Evolutionary conservation across 2,797 vertebrate species (phyloP).

Genomic region (Silurus aristotelis): DNA sequence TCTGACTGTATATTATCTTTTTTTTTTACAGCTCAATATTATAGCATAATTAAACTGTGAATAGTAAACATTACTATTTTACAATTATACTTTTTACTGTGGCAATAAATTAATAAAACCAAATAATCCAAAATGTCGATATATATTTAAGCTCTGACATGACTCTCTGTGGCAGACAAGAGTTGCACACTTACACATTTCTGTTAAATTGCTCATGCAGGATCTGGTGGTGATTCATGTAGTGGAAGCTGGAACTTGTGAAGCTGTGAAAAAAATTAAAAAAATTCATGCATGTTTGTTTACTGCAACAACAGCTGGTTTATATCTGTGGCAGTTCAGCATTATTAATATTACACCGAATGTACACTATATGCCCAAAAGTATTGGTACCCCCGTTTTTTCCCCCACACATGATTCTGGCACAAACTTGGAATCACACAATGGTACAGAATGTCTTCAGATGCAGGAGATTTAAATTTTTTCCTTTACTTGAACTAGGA

Average conservation of each 20-base stretch:
- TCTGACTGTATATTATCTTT: not conserved
- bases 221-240: not conserved
- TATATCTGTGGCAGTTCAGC: not conserved
- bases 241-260: not conserved
- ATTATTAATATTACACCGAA: not conserved
- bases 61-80: slow-evolving; percentile 99
- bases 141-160: slow-evolving; percentile 37
- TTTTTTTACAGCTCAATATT: slow-evolving; percentile 67
- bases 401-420: too few species aligned
- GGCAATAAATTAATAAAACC: slow-evolving; percentile 69
- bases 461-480: too few species aligned
- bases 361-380: not conserved
- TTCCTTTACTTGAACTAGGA: too few species aligned
- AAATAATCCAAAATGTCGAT: slow-evolving; percentile 64
- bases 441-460: too few species aligned
- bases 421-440: too few species aligned
- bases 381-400: too few species aligned
- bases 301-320: not conserved
- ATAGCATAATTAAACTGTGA: slow-evolving; percentile 93
- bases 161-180: slow-evolving; percentile 14
- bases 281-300: not conserved
- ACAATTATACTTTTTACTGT: slow-evolving; percentile 97
- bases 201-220: not conserved
- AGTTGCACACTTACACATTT: not conserved
- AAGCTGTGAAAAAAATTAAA: not conserved